A percentile compares a stretch with the other conserved stretches of the same genome.
Evolutionary conservation across 2,888 invertebrate genomes (phyloP).

Genomic region (Odontocolon sp.): DNA sequence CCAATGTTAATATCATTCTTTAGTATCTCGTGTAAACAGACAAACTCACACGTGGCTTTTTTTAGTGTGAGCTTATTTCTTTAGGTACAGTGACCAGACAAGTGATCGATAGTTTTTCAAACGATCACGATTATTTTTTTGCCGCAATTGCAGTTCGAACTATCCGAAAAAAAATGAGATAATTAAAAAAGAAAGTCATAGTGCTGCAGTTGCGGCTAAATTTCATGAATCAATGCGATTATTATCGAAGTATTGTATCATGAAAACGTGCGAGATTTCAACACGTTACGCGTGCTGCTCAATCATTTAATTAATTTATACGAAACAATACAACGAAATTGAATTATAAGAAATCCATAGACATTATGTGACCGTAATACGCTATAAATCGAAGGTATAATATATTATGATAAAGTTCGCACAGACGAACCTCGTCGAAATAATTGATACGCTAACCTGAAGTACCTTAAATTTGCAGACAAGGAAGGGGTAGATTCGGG

Average conservation of each 20-base stretch:
- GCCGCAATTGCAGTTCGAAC: constrained; percentile 19
- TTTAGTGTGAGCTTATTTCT: constrained; percentile 35
- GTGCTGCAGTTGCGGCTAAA: constrained; percentile 31
- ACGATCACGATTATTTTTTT: constrained; percentile 31
- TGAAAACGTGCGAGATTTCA: constrained; percentile 25
- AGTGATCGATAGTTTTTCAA: constrained; percentile 14
- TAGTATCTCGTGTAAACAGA: constrained; percentile 26
- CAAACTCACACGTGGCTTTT: constrained; percentile 22
- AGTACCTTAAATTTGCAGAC: constrained; percentile 84
- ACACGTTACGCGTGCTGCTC: constrained; percentile 41
- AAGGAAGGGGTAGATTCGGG: constrained; percentile 94
- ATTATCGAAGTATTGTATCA: neutral
- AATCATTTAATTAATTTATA: constrained; percentile 18
- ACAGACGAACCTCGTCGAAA: neutral
- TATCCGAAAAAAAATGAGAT: constrained; percentile 1
- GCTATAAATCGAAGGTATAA: constrained; percentile 25
- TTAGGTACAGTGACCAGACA: constrained; percentile 30
- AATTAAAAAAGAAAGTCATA: neutral
- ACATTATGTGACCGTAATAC: constrained; percentile 17
- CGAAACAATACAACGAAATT: constrained; percentile 11
- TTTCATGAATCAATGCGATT: constrained; percentile 28
- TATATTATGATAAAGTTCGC: constrained; percentile 13
- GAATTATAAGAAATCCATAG: constrained; percentile 1
- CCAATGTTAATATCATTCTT: constrained; percentile 28
- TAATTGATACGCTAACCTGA: constrained; percentile 39